A percentile compares a stretch with the other conserved stretches of the same genome.
phyloP scores from a whole-genome alignment of 1,140 invertebrate genomes.

The Anastrepha ludens region DNA sequence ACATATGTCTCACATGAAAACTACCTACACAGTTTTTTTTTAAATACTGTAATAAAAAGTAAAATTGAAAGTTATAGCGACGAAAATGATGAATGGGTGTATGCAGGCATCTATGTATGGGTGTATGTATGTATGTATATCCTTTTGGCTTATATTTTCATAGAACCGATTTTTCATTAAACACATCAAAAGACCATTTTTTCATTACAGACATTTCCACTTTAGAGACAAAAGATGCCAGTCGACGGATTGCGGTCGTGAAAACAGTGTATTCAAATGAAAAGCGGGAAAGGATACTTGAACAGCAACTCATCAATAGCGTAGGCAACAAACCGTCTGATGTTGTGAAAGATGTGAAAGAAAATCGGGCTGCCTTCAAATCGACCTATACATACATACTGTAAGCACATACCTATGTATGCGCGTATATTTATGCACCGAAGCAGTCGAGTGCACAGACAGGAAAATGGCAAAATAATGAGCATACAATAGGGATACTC shows the following conservation, averaged over 20 bases:
- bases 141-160: neutral
- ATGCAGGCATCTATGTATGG: too few species aligned
- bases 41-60: neutral
- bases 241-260: neutral
- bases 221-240: slow-evolving; percentile 31
- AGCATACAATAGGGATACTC: slow-evolving; percentile 65
- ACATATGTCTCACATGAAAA: too few species aligned
- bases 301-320: neutral
- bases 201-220: slow-evolving; percentile 34
- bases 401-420: neutral
- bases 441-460: slow-evolving; percentile 19
- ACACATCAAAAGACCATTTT: neutral
- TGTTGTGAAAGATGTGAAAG: neutral
- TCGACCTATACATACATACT: neutral
- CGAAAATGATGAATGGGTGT: too few species aligned
- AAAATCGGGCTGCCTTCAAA: neutral
- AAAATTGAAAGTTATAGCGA: slow-evolving; percentile 8
- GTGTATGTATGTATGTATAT: neutral
- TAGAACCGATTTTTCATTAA: slow-evolving; percentile 33
- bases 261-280: neutral
- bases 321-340: neutral
- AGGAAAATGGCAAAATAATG: slow-evolving; percentile 69
- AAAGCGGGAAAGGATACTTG: slow-evolving; percentile 2
- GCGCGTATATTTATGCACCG: neutral
- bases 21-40: too few species aligned